Percentiles rank a stretch among this genome's conserved stretches.
Evolutionary conservation across 2,888 invertebrate species (phyloP).

Genomic region (Rhagophthalmus giganteus): DNA sequence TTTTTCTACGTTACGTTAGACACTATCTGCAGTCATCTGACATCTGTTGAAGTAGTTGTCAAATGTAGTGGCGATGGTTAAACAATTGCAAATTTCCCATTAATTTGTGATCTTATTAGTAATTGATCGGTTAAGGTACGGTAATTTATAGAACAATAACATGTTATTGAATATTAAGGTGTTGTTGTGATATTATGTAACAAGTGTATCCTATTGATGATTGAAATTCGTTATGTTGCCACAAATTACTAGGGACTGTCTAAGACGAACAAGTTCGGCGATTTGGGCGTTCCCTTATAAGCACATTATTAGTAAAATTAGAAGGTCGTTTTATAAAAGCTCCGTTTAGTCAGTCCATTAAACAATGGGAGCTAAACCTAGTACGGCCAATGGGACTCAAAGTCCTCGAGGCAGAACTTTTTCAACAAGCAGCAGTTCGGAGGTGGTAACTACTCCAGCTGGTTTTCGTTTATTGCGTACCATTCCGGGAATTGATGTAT

Average conservation of each 20-base stretch:
- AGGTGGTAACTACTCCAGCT: conserved; percentile 64
- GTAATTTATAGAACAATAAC: conserved; percentile 4
- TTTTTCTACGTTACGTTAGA: conserved; percentile 2
- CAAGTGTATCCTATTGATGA: conserved; percentile 10
- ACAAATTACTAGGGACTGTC: conserved; percentile 56
- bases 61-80: conserved; percentile 24
- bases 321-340: conserved; percentile 7
- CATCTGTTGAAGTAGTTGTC: conserved; percentile 38
- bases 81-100: conserved; percentile 33
- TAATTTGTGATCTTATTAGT: conserved; percentile 25
- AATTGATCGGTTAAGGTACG: conserved; percentile 4
- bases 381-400: conserved; percentile 76
- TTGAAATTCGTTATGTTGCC: conserved; percentile 56
- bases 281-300: conserved; percentile 19
- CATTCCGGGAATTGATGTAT: conserved; percentile 71
- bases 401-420: conserved; percentile 74
- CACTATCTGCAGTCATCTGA: conserved; percentile 29
- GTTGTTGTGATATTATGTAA: conserved; percentile 26
- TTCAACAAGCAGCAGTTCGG: conserved; percentile 71
- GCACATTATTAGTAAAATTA: conserved; percentile 42
- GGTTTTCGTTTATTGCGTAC: conserved; percentile 71
- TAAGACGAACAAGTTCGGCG: conserved; percentile 44
- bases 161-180: conserved; percentile 19
- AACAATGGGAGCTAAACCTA: conserved; percentile 79
- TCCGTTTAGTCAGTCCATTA: conserved; percentile 36